Conservation (phyloP, 1,140 invertebrate genomes). For the Drosophila aff. region DNA sequence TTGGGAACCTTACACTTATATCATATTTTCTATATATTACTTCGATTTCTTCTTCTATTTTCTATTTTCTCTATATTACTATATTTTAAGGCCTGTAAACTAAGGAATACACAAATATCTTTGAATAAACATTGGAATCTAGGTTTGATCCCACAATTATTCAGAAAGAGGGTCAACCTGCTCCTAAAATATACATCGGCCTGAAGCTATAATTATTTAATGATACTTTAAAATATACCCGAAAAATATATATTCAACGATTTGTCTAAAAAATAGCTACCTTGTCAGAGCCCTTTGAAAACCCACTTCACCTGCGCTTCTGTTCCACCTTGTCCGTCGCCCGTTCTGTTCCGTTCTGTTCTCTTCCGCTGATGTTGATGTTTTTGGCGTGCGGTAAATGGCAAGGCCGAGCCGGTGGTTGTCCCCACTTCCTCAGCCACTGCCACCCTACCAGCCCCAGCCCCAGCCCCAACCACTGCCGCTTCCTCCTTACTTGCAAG, state of each 20-base stretch:
- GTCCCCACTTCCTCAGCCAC: slow-evolving; percentile 26
- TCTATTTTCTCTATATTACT: too few relatives aligned
- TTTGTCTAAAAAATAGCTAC: background rate
- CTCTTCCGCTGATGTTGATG: slow-evolving; percentile 52
- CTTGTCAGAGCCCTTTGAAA: background rate
- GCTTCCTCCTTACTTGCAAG: slow-evolving; percentile 18
- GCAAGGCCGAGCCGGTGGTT: slow-evolving; percentile 55
- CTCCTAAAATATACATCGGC: background rate
- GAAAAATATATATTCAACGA: background rate
- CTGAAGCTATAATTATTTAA: background rate
- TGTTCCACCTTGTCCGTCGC: slow-evolving; percentile 13
- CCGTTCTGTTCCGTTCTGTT: slow-evolving; percentile 1
- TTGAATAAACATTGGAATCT: background rate
- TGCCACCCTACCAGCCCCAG: background rate
- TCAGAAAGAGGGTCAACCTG: background rate
- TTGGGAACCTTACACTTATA: background rate
- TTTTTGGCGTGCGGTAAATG: slow-evolving; percentile 80
- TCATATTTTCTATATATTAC: too few relatives aligned
- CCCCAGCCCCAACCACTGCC: background rate
- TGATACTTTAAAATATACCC: too few relatives aligned
- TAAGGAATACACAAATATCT: background rate
- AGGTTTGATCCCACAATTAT: background rate
- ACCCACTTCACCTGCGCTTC: slow-evolving; percentile 19
- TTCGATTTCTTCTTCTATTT: too few relatives aligned
- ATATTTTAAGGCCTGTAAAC: background rate